A percentile compares a stretch with the other conserved stretches of the same genome.
phyloP scores from a whole-genome alignment of 2,113 vertebrate species.

The pig (Sus scrofa) region DNA sequence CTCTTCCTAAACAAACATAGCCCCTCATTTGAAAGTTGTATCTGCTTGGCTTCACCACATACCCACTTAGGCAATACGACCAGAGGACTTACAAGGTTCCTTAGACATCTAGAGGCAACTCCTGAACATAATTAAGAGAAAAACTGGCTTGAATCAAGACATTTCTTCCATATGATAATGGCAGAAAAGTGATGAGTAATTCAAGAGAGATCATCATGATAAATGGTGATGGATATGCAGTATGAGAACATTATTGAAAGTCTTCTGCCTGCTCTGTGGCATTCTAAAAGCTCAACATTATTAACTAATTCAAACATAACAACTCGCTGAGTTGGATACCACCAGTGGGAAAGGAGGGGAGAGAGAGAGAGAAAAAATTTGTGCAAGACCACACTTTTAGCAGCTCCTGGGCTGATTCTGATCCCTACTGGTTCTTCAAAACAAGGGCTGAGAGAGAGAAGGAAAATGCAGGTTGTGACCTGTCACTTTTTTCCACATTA shows the following conservation, averaged over 20 bases:
- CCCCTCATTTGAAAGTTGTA: not conserved
- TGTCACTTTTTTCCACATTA: not conserved
- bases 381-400: not conserved
- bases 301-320: not conserved
- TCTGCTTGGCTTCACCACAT: not conserved
- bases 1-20: not conserved
- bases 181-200: not conserved
- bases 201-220: not conserved
- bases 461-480: not conserved
- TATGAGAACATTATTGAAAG: not conserved
- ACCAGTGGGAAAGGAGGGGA: not conserved
- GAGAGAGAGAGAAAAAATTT: not conserved
- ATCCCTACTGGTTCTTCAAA: not conserved
- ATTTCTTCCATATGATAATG: conserved; percentile 7
- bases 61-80: not conserved
- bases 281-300: not conserved
- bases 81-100: not conserved
- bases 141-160: not conserved
- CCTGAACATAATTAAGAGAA: not conserved
- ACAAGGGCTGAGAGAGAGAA: not conserved
- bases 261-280: not conserved
- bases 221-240: not conserved
- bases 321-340: not conserved
- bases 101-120: not conserved
- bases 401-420: not conserved